These are phyloP conservation scores for Sinocyclocheilus anshuiensis DNA, from an alignment of 2,113 vertebrate species.

Conservation along the genomic window DNA sequence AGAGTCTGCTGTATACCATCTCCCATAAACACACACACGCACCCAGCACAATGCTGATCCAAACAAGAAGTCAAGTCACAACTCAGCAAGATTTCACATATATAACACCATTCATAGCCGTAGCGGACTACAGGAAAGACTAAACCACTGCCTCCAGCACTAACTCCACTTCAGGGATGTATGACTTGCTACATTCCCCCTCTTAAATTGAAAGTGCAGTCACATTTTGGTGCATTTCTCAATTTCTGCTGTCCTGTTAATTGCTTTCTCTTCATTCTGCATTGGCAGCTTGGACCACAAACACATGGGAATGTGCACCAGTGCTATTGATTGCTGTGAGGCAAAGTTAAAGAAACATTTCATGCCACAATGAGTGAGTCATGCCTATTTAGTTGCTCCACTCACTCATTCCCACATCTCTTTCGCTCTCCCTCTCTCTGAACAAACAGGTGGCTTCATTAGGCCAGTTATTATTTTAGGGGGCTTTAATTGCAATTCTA, in stretches of 20 bases:
- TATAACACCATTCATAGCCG: background rate
- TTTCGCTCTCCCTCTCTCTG: slow-evolving; percentile 2
- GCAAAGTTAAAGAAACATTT: slow-evolving; percentile 28
- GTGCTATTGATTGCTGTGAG: slow-evolving; percentile 13
- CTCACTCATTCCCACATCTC: background rate
- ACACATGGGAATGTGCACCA: slow-evolving; percentile 36
- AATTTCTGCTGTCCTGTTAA: background rate
- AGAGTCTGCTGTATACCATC: background rate
- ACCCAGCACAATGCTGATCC: slow-evolving; percentile 41
- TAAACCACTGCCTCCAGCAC: background rate
- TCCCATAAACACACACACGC: slow-evolving; percentile 23
- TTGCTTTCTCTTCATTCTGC: background rate
- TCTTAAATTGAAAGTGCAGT: background rate
- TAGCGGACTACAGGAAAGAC: background rate
- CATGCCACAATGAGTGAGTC: slow-evolving; percentile 39
- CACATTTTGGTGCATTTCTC: slow-evolving; percentile 2
- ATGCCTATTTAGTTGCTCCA: slow-evolving; percentile 41
- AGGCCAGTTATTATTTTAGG: slow-evolving; percentile 44
- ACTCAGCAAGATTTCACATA: slow-evolving; percentile 47
- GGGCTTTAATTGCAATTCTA: slow-evolving; percentile 49
- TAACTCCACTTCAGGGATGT: background rate
- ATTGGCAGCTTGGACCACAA: background rate
- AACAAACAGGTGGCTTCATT: slow-evolving; percentile 37
- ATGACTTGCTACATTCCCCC: background rate
- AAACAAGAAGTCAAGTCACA: slow-evolving; percentile 45